Conservation (phyloP, 2,113 vertebrate species). For the Solea solea region DNA sequence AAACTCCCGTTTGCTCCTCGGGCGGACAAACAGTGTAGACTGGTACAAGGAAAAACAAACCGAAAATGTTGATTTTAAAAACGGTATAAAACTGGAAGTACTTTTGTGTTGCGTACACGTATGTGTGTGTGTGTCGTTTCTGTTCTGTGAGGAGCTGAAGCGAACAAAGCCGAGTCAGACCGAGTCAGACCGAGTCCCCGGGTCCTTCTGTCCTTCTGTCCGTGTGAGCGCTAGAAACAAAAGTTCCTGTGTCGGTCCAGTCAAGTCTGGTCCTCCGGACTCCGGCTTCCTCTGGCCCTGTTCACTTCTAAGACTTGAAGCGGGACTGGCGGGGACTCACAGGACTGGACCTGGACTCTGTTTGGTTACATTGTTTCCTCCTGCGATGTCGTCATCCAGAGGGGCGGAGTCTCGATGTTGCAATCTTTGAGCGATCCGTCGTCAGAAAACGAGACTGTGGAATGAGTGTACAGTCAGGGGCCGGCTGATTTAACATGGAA, state of each 20-base stretch:
- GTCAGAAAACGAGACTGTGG: slow-evolving; percentile 48
- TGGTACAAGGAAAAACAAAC: neutral
- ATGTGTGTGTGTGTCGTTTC: neutral
- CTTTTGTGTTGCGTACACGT: no score
- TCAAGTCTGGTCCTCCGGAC: neutral
- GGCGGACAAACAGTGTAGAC: neutral
- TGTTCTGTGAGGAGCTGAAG: slow-evolving; percentile 14
- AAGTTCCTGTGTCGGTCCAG: neutral
- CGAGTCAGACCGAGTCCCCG: slow-evolving; percentile 11
- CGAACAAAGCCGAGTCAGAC: slow-evolving; percentile 28
- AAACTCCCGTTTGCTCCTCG: neutral
- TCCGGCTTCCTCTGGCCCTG: neutral
- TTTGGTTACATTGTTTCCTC: slow-evolving; percentile 47
- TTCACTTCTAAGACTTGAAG: slow-evolving; percentile 25
- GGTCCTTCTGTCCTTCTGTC: neutral
- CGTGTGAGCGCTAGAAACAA: no score
- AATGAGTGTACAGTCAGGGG: neutral
- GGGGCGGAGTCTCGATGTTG: slow-evolving; percentile 66
- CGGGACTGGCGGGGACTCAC: neutral
- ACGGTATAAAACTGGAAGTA: neutral
- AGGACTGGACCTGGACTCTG: slow-evolving; percentile 4
- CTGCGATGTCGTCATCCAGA: slow-evolving; percentile 48
- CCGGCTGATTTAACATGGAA: no score
- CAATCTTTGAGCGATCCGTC: slow-evolving; percentile 54
- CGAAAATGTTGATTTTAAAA: neutral